These are phyloP conservation scores for Saccopteryx leptura DNA, from an alignment of 2,113 vertebrate species.

Conservation along the genomic window DNA sequence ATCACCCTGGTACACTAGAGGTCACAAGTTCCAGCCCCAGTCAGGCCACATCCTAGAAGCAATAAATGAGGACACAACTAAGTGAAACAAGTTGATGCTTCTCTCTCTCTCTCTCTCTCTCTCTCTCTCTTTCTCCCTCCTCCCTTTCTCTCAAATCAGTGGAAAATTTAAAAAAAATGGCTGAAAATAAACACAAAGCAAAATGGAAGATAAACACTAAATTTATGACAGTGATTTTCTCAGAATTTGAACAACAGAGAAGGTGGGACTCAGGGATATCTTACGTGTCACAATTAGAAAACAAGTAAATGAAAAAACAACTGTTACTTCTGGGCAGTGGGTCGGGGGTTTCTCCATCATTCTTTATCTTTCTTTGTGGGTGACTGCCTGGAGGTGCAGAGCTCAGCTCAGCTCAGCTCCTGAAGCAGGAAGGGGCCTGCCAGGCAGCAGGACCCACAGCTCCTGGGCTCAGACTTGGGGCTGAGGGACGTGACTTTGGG, in stretches of 20 bases:
- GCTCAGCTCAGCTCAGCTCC: neutral
- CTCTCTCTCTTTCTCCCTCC: no score
- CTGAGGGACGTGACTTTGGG: rapidly evolving
- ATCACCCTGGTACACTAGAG: no score
- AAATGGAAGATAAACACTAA: neutral
- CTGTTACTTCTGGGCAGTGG: neutral
- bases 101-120: no score
- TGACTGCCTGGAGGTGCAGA: no score
- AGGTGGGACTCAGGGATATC: neutral
- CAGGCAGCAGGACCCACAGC: no score
- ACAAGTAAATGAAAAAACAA: neutral
- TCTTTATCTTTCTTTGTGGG: neutral
- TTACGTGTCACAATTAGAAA: neutral
- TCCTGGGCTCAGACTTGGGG: neutral
- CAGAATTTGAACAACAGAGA: neutral
- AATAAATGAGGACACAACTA: no score
- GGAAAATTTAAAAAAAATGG: no score
- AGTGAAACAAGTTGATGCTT: no score
- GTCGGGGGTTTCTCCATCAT: neutral
- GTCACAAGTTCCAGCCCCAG: no score
- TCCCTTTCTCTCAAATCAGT: no score
- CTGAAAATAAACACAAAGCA: neutral
- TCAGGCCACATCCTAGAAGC: no score
- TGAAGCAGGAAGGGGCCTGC: neutral
- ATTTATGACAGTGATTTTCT: neutral